Base-by-base conservation (phyloP, 2,797 vertebrate genomes). In the Coracias cyanogaster region DNA sequence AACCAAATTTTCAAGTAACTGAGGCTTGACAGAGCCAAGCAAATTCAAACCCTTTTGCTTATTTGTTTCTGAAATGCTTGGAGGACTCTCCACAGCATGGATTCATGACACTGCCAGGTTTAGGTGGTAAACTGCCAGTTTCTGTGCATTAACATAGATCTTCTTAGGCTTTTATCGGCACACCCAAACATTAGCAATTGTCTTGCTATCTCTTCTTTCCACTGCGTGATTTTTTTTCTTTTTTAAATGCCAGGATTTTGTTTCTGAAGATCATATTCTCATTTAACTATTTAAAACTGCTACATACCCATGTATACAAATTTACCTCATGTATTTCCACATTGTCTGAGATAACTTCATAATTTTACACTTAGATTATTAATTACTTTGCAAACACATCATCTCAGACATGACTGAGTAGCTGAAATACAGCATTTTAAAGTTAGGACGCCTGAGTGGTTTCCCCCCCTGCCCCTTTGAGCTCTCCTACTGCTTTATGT, bases 251-350 rank as follows among this genome's bases (percentile, higher is more conserved):
- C 17, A 10, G 33, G 13, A 39, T 79, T 84, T 89, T 52, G 1
- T 41, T 89, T 60, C 71, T 64, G 41, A 66, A 70, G 69, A 29
- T 18, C 28, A 8, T 11, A 9, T 20, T n/a, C 8, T 41, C 65
- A 31, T 82, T 80, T 74, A 71, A 5, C 33, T 54, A n/a, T 57
- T 85, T 88, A 26, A 72, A 84, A 45, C 54, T 48, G 6, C 11
- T 41, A 1, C 2, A 0, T 61, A 28, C 7, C 4, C 7, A 0
- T 4, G 4, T 57, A 51, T 16, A 31, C 8, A 21, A 33, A 49
- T 66, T 55, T 89, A 4, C 81, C 16, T 28, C 55, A 19, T 2
- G 1, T 58, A 33, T 76, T 90, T 87, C 20, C 76, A 55, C 19
- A 2, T n/a, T 51, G 21, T 37, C 17, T 43, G 60, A 60, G 13